phyloP scores from a whole-genome alignment of 2,113 vertebrate genomes.

The Porphyrio hochstetteri region DNA sequence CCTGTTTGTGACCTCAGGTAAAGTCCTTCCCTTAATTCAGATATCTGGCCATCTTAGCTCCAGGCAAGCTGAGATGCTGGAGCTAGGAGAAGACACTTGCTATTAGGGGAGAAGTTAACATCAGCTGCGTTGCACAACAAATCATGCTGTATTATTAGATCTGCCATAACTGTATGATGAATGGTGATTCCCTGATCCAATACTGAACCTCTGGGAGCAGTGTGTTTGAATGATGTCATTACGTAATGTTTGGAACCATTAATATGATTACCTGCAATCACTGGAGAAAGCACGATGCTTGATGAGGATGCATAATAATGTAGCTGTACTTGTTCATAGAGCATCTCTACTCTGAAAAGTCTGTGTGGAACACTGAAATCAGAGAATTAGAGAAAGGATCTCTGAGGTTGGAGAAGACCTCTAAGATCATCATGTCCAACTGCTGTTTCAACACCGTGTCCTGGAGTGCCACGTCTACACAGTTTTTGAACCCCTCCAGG shows the following conservation, averaged over 20 bases:
- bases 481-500: too few species aligned
- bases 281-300: background rate
- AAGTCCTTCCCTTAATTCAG: background rate
- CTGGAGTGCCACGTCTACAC: too few species aligned
- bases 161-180: constrained; percentile 52
- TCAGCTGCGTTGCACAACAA: constrained; percentile 1
- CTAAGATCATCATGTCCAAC: too few species aligned
- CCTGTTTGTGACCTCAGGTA: background rate
- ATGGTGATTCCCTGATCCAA: constrained; percentile 52
- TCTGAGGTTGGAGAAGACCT: too few species aligned
- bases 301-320: constrained; percentile 29
- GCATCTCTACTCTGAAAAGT: background rate
- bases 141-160: constrained; percentile 37
- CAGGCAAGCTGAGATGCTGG: background rate
- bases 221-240: constrained; percentile 67
- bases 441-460: too few species aligned
- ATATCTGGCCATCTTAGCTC: background rate
- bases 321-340: background rate
- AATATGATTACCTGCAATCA: constrained; percentile 63
- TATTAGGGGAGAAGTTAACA: background rate
- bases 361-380: background rate
- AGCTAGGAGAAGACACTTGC: background rate
- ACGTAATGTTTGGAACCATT: constrained; percentile 28
- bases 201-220: constrained; percentile 52
- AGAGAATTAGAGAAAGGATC: too few species aligned